phyloP scores from a whole-genome alignment of 30 jellyfish, hydroid and myxozoan genomes.

The Nemopilema nomurai region DNA sequence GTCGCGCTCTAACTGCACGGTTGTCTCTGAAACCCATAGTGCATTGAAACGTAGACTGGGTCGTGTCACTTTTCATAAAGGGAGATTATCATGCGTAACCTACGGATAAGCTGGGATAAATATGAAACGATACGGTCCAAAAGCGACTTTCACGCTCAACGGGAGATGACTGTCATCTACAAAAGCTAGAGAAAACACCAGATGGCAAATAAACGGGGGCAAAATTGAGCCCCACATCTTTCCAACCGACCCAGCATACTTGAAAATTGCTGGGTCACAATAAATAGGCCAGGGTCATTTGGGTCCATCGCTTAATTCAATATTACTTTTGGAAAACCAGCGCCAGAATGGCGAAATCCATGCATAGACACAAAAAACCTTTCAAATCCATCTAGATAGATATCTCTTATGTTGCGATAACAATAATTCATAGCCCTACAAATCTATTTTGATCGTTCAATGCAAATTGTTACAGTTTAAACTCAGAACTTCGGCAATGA shows the following conservation, averaged over 20 bases:
- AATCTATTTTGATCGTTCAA: background rate
- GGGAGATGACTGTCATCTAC: background rate
- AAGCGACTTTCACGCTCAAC: background rate
- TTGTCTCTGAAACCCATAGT: too few species aligned
- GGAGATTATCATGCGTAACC: background rate
- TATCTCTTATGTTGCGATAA: background rate
- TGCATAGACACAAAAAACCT: background rate
- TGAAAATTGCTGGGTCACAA: too few species aligned
- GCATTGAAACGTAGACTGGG: background rate
- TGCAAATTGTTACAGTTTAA: background rate
- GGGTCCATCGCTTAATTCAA: background rate
- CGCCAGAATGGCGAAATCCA: background rate
- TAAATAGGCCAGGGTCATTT: background rate
- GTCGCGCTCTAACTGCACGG: too few species aligned
- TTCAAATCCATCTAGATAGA: background rate
- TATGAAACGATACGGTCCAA: background rate
- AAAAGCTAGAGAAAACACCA: background rate
- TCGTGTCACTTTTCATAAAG: background rate
- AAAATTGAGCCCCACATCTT: too few species aligned
- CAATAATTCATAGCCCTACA: background rate
- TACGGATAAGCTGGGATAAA: background rate
- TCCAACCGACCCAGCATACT: too few species aligned
- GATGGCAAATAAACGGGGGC: background rate
- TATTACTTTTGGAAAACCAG: background rate
- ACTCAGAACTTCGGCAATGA: background rate